Base-by-base conservation (phyloP, 2,113 vertebrate genomes). In the Aphyosemion australe region DNA sequence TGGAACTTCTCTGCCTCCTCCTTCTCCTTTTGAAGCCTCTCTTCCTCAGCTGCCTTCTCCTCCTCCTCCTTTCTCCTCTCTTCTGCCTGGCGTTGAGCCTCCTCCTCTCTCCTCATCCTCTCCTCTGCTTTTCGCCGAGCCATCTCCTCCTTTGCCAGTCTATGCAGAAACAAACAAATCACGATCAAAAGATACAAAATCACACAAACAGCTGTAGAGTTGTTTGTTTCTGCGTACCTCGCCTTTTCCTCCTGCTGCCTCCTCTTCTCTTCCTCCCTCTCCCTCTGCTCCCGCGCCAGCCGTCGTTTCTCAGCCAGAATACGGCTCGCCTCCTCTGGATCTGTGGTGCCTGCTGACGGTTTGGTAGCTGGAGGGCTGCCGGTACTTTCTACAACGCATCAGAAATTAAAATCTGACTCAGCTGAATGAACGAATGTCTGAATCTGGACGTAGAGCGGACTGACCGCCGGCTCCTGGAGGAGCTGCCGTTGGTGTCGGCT, bases 261-360 rank as follows among this genome's bases (percentile, higher is more conserved):
- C 45, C 89, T 93, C 86, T 96, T 92, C 69, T 94, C 92, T 34
- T 98, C 97, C 55, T 97, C 97, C 34, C 88, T 90, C 59, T 98
- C 96, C 59, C 96, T 93, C 84, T 97, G 96, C 49, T 96, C 96
- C 4, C 97, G 94, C 69, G 95, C 97, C 63, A 97, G 93, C 13
- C 95, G 92, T 16, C 97, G 93, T 62, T 97, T 99, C 70, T 99
- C 97, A 3, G 95, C 59, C 49, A 99, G 89, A 71, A 98, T 92
- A 53, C 96, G 93, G 0, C 95, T 94, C 0, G 97, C 97, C 88
- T 98, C 96, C 65, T 96, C 97, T 1, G 94, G 94, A 73, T 99
- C 92, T 0, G 93, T 98, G 20, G 96, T 99, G 26, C 97, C 96
- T 12, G 95, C 94, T 9, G 94, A 94, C 26, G 90, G 74, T 84